Percentiles rank a stretch among this genome's conserved stretches.
phyloP scores from a whole-genome alignment of 2,888 invertebrate species.

The Polyploca ridens region DNA sequence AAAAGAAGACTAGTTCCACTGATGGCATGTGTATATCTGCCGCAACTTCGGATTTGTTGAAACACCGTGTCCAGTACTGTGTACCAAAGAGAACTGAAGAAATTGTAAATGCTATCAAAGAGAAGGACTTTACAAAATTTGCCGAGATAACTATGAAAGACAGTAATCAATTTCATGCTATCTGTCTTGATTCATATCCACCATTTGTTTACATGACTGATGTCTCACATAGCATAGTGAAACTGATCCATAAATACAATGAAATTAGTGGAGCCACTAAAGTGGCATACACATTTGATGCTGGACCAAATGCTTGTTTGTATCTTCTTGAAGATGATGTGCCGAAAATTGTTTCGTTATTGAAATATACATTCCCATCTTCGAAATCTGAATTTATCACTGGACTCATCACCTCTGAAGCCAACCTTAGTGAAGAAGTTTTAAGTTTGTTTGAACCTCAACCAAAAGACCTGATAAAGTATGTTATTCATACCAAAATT shows the following conservation, averaged over 20 bases:
- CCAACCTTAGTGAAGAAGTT: conserved; percentile 38
- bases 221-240: conserved; percentile 91
- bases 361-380: conserved; percentile 90
- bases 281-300: conserved; percentile 99
- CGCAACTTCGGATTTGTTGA: conserved; percentile 92
- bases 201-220: conserved; percentile 97
- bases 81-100: conserved; percentile 88
- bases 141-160: conserved; percentile 98
- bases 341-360: conserved; percentile 86
- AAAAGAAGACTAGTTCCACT: conserved; percentile 94
- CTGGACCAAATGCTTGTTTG: conserved; percentile 98
- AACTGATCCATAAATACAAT: conserved; percentile 94
- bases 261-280: conserved; percentile 85
- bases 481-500: conserved; percentile 92
- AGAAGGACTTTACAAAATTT: conserved; percentile 91
- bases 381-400: conserved; percentile 67
- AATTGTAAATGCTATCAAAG: conserved; percentile 84
- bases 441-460: conserved; percentile 63
- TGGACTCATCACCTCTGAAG: conserved; percentile 48
- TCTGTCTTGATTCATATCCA: conserved; percentile 96
- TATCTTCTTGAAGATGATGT: conserved; percentile 92
- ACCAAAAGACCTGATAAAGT: conserved; percentile 87
- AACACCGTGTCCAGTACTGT: conserved; percentile 88
- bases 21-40: conserved; percentile 93
- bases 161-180: conserved; percentile 98